Conservation (phyloP, 1,140 invertebrate species). For the Bombus consobrinus region DNA sequence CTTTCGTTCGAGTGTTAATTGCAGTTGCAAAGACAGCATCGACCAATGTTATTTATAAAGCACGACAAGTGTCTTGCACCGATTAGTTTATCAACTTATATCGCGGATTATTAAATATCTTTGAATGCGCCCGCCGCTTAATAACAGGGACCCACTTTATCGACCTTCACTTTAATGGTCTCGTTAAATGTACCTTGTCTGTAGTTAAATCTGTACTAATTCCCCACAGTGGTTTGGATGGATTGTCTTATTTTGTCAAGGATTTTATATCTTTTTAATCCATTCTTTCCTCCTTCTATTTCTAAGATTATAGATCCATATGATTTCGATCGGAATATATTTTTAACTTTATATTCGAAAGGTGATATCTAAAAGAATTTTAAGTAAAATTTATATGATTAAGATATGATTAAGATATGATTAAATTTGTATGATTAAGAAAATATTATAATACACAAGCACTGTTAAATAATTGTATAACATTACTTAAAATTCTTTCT, state of each 20-base stretch:
- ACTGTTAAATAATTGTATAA: too few relatives aligned
- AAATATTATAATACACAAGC: too few relatives aligned
- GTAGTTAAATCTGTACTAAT: background rate
- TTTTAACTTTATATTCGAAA: too few relatives aligned
- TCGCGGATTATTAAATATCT: background rate
- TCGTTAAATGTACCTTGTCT: too few relatives aligned
- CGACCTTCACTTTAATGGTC: background rate
- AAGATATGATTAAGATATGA: too few relatives aligned
- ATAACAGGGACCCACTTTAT: slow-evolving; percentile 28
- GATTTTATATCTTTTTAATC: background rate
- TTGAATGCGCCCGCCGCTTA: slow-evolving; percentile 1
- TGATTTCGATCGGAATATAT: too few relatives aligned
- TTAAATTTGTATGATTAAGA: too few relatives aligned
- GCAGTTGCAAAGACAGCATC: background rate
- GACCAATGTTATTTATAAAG: background rate
- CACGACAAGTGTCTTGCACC: background rate
- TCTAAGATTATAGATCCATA: background rate
- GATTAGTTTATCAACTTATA: background rate
- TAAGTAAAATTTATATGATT: too few relatives aligned
- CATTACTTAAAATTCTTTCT: too few relatives aligned
- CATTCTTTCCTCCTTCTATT: background rate
- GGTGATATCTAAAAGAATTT: too few relatives aligned
- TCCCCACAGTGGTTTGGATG: background rate
- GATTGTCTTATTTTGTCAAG: background rate
- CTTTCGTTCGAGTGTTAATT: background rate